These are phyloP conservation scores for Petrocephalus microphthalmus DNA, from an alignment of 2,113 vertebrate genomes.

Conservation along the genomic window DNA sequence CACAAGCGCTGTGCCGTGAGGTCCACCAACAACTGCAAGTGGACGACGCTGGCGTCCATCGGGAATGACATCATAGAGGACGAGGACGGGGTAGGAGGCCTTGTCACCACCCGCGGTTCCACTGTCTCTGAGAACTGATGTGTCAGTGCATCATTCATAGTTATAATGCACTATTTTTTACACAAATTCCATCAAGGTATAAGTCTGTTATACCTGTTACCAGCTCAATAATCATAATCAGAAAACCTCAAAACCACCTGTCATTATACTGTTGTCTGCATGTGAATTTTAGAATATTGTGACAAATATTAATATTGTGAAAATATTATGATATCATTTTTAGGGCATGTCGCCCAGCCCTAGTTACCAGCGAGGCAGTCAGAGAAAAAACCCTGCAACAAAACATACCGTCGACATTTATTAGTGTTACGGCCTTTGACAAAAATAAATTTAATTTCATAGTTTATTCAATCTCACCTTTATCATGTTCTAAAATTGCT, in stretches of 20 bases:
- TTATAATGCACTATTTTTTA: not conserved
- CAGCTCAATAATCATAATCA: not conserved
- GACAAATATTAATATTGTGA: not conserved
- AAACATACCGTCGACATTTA: not conserved
- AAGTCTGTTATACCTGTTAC: not conserved
- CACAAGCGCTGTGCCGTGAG: slow-evolving; percentile 88
- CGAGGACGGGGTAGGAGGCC: slow-evolving; percentile 75
- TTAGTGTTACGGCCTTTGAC: not conserved
- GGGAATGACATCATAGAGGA: slow-evolving; percentile 86
- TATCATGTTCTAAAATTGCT: not conserved
- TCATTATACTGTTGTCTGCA: not conserved
- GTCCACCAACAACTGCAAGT: slow-evolving; percentile 93
- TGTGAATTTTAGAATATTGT: not conserved
- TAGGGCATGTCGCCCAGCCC: not conserved
- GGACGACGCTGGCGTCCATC: slow-evolving; percentile 88
- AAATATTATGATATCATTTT: not conserved
- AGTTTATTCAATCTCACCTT: not conserved
- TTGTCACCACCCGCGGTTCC: not conserved
- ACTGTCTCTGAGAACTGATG: not conserved
- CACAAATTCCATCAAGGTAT: not conserved
- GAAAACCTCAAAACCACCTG: not conserved
- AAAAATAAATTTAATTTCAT: not conserved
- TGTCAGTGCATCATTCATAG: not conserved
- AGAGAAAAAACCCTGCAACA: not conserved
- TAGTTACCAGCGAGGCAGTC: not conserved